Conservation (phyloP, 1,140 invertebrate species). For the Adoxophyes honmai region DNA sequence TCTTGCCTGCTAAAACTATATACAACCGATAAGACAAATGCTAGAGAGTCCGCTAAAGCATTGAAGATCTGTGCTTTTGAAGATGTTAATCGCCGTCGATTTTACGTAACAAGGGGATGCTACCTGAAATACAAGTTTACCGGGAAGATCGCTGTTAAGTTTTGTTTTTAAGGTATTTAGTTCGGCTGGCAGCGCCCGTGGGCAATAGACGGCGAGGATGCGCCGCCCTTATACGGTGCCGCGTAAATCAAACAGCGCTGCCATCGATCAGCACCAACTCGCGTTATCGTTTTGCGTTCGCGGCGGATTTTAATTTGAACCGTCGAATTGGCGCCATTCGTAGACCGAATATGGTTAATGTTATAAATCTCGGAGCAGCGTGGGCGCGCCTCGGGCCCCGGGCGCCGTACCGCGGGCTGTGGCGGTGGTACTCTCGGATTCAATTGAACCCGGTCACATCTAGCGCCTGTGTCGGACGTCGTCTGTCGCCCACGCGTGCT, state of each 20-base stretch:
- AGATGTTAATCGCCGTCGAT: too few species aligned
- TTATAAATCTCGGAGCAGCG: slow-evolving; percentile 63
- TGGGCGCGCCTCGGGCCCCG: slow-evolving; percentile 43
- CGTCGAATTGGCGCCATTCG: slow-evolving; percentile 72
- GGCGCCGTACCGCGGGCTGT: slow-evolving; percentile 27
- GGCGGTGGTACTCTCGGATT: slow-evolving; percentile 36
- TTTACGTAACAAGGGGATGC: too few species aligned
- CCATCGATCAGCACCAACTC: slow-evolving; percentile 50
- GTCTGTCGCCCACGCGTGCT: slow-evolving; percentile 55
- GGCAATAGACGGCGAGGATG: slow-evolving; percentile 28
- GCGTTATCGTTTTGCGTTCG: slow-evolving; percentile 63
- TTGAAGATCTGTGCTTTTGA: too few species aligned
- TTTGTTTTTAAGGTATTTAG: too few species aligned
- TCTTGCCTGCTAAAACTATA: too few species aligned
- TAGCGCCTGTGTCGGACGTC: slow-evolving; percentile 43
- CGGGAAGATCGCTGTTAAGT: too few species aligned
- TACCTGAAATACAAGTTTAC: too few species aligned
- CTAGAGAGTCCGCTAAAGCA: too few species aligned
- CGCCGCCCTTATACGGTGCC: slow-evolving; percentile 29
- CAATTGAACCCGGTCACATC: slow-evolving; percentile 56
- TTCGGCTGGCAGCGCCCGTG: slow-evolving; percentile 6
- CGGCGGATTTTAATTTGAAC: slow-evolving; percentile 68
- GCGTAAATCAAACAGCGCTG: slow-evolving; percentile 53
- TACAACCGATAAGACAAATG: too few species aligned
- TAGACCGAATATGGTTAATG: slow-evolving; percentile 72